These are phyloP conservation scores for Tenthredo distinguenda DNA, from an alignment of 2,888 invertebrate species.

Conservation along the genomic window DNA sequence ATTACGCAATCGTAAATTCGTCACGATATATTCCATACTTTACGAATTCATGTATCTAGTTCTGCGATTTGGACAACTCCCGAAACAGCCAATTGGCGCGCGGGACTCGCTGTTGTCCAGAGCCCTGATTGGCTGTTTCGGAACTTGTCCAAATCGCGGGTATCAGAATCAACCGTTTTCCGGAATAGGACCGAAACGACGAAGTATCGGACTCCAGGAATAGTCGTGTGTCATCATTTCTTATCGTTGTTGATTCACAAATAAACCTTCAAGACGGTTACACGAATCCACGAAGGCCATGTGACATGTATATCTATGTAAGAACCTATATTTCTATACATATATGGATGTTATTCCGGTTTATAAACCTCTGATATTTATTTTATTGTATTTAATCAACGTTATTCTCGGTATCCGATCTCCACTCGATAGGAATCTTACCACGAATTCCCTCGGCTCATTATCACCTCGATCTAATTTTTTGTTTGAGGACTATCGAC, in stretches of 20 bases:
- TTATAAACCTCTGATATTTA: no score
- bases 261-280: background rate
- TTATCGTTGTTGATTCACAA: background rate
- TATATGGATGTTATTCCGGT: no score
- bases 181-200: no score
- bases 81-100: no score
- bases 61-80: no score
- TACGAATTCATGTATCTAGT: background rate
- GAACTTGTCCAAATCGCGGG: background rate
- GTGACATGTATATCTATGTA: background rate
- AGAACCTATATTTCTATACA: no score
- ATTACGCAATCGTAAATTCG: conserved; percentile 10
- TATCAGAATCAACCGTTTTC: no score
- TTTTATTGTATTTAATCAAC: background rate
- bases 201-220: background rate
- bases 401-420: background rate
- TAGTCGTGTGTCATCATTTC: background rate
- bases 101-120: no score
- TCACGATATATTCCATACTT: background rate
- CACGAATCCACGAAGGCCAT: background rate
- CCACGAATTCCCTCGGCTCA: background rate
- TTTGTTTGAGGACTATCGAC: background rate
- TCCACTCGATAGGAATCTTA: background rate
- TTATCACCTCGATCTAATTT: background rate
- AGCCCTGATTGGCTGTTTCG: no score